Percentiles rank a stretch among this genome's conserved stretches.
phyloP scores from a whole-genome alignment of 2,888 invertebrate species.

The Apamea sordens region DNA sequence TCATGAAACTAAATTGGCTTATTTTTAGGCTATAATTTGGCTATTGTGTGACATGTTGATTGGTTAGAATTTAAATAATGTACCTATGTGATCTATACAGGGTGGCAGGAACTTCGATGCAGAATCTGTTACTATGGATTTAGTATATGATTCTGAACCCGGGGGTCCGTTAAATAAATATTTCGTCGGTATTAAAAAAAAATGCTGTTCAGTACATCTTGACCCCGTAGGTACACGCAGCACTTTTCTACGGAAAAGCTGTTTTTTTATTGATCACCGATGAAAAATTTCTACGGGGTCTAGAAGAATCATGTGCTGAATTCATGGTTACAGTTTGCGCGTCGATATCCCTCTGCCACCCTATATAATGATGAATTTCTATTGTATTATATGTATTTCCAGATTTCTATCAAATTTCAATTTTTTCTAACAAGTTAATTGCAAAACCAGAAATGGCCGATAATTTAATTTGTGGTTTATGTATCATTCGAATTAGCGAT shows the following conservation, averaged over 20 bases:
- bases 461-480: constrained; percentile 11
- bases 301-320: no score
- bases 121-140: no score
- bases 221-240: no score
- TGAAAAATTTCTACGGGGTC: no score
- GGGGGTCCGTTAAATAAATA: no score
- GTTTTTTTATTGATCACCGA: background rate
- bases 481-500: background rate
- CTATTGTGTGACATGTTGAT: constrained; percentile 8
- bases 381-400: background rate
- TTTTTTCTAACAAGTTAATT: no score
- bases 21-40: constrained; percentile 21
- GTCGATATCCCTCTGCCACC: no score
- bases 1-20: constrained; percentile 13
- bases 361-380: background rate
- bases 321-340: no score
- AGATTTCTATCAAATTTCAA: no score
- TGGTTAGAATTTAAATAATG: constrained; percentile 21
- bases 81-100: background rate
- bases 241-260: background rate
- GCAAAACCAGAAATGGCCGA: background rate
- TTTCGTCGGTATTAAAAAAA: background rate
- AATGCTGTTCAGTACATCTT: no score
- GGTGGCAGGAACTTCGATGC: background rate
- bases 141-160: background rate